Conservation (phyloP, 2,888 invertebrate species). For the Steromphala cineraria region DNA sequence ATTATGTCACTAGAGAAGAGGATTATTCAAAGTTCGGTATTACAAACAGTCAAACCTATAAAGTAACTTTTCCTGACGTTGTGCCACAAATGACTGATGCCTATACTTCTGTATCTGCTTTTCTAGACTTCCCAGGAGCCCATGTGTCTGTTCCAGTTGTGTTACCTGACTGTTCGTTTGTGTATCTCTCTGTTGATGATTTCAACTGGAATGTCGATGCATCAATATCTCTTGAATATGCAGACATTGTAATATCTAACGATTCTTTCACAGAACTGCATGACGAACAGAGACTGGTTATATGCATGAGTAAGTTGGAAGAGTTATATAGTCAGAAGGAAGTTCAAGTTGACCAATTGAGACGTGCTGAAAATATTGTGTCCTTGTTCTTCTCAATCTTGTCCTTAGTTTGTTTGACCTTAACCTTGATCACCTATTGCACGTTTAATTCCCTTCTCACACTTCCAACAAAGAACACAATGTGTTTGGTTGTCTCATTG, state of each 20-base stretch:
- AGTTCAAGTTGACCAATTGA: not conserved
- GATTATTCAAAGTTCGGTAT: not conserved
- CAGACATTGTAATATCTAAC: not conserved
- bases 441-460: slow-evolving; percentile 34
- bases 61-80: not conserved
- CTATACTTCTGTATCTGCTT: not conserved
- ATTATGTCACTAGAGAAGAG: not conserved
- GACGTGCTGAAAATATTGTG: slow-evolving; percentile 14
- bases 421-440: slow-evolving; percentile 42
- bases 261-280: not conserved
- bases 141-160: not conserved
- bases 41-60: not conserved
- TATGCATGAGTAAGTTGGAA: not conserved
- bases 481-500: slow-evolving; percentile 38
- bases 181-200: not conserved
- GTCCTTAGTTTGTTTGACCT: slow-evolving; percentile 36
- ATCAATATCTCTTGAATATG: not conserved
- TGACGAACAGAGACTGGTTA: not conserved
- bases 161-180: not conserved
- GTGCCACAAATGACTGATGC: not conserved
- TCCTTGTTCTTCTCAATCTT: slow-evolving; percentile 30
- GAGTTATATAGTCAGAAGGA: not conserved
- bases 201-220: not conserved
- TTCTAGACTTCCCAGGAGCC: not conserved
- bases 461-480: slow-evolving; percentile 41